Conservation (phyloP, 2,888 invertebrate genomes). For the Microctonus hyperodae region DNA sequence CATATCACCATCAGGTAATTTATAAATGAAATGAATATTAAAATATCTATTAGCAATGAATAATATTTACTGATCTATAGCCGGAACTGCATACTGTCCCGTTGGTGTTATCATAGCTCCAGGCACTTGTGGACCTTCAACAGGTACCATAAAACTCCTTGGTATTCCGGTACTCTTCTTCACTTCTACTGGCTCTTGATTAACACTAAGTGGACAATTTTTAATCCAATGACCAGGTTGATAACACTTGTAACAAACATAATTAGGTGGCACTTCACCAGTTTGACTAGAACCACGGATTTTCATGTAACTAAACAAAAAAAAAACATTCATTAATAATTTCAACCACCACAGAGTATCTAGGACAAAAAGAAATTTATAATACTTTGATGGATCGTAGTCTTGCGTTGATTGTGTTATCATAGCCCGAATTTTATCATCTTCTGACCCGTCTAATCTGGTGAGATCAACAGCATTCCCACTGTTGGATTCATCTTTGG, state of each 20-base stretch:
- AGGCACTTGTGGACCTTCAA: slow-evolving; percentile 86
- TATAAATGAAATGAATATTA: slow-evolving; percentile 19
- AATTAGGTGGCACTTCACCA: slow-evolving; percentile 89
- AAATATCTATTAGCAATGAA: slow-evolving; percentile 12
- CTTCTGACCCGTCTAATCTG: slow-evolving; percentile 91
- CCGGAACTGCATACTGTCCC: slow-evolving; percentile 88
- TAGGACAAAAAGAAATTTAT: slow-evolving; percentile 59
- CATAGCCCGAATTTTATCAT: slow-evolving; percentile 97
- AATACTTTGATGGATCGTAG: slow-evolving; percentile 98
- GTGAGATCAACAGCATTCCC: slow-evolving; percentile 82
- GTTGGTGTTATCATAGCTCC: slow-evolving; percentile 91
- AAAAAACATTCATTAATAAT: slow-evolving; percentile 62
- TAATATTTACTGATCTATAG: slow-evolving; percentile 80
- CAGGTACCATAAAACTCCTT: slow-evolving; percentile 92
- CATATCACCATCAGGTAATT: background rate
- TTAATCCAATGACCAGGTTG: slow-evolving; percentile 97
- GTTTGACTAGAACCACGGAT: slow-evolving; percentile 87
- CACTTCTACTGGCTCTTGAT: slow-evolving; percentile 76
- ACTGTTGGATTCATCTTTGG: slow-evolving; percentile 56
- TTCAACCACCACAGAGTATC: background rate
- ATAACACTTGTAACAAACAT: slow-evolving; percentile 94
- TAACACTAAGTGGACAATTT: slow-evolving; percentile 83
- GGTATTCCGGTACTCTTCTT: slow-evolving; percentile 98
- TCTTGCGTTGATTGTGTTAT: slow-evolving; percentile 96
- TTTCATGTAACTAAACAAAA: slow-evolving; percentile 86